Conservation (phyloP, 2,113 vertebrate species). For the Lamprologus speciosus region DNA sequence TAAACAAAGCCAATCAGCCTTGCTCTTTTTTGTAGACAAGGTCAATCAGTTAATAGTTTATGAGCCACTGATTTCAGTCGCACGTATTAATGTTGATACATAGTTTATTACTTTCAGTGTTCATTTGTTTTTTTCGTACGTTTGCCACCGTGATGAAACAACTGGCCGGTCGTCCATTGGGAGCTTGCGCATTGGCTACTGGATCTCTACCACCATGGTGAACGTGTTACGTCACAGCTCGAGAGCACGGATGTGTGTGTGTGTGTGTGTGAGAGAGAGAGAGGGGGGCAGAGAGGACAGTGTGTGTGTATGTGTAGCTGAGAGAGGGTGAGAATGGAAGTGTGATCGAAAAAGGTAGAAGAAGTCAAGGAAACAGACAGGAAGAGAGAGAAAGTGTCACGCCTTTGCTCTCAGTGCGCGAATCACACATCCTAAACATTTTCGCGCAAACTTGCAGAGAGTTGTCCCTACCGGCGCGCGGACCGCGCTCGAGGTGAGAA, state of each 20-base stretch:
- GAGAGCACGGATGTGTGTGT: constrained; percentile 41
- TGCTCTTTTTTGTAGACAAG: background rate
- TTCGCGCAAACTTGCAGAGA: constrained; percentile 29
- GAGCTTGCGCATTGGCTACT: constrained; percentile 48
- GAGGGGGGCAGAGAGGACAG: background rate
- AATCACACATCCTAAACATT: background rate
- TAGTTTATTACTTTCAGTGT: background rate
- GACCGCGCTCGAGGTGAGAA: constrained; percentile 24
- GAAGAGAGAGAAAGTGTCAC: background rate
- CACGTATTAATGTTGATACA: too few relatives aligned
- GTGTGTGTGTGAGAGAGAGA: rapidly evolving
- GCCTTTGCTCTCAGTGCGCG: background rate
- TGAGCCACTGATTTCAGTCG: rapidly evolving
- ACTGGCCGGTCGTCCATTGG: background rate
- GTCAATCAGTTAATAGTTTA: background rate
- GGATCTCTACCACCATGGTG: constrained; percentile 40
- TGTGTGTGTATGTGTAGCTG: background rate
- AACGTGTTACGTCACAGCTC: constrained; percentile 54
- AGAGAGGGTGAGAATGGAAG: constrained; percentile 27
- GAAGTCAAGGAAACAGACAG: constrained; percentile 13
- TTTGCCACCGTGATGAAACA: background rate
- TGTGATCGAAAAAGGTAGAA: constrained; percentile 28
- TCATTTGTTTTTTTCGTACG: background rate
- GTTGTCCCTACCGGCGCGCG: background rate
- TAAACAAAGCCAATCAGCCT: background rate